These are phyloP conservation scores for Tenthredo distinguenda DNA, from an alignment of 2,888 invertebrate genomes.

Conservation along the genomic window DNA sequence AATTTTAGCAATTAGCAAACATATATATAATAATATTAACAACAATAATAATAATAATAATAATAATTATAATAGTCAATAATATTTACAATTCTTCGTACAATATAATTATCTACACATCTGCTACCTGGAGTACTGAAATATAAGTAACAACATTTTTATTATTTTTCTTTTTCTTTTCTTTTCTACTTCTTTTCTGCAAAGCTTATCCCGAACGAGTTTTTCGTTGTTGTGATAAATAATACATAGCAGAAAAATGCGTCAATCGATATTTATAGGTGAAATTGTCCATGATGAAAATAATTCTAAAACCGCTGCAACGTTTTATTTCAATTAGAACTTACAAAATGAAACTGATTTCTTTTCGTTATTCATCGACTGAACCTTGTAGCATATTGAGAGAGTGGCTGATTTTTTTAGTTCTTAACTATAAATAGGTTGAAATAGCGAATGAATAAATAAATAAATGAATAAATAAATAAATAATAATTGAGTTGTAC, in stretches of 20 bases:
- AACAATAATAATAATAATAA: neutral
- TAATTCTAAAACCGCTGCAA: neutral
- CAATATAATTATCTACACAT: neutral
- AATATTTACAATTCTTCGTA: slow-evolving; percentile 10
- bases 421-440: neutral
- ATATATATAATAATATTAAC: slow-evolving; percentile 1
- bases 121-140: neutral
- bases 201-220: slow-evolving; percentile 24
- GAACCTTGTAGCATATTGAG: neutral
- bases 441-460: neutral
- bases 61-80: neutral
- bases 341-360: neutral
- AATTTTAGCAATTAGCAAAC: neutral
- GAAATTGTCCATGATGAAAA: neutral
- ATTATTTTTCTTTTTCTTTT: neutral
- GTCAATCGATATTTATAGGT: neutral
- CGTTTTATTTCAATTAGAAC: neutral
- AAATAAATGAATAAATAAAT: neutral
- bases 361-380: neutral
- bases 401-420: neutral
- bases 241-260: neutral
- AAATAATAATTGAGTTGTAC: neutral
- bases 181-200: neutral
- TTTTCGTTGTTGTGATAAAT: slow-evolving; percentile 25
- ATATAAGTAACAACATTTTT: neutral